Evolutionary conservation across 2,113 vertebrate genomes (phyloP).

Genomic region (Neodon shergylaensis): DNA sequence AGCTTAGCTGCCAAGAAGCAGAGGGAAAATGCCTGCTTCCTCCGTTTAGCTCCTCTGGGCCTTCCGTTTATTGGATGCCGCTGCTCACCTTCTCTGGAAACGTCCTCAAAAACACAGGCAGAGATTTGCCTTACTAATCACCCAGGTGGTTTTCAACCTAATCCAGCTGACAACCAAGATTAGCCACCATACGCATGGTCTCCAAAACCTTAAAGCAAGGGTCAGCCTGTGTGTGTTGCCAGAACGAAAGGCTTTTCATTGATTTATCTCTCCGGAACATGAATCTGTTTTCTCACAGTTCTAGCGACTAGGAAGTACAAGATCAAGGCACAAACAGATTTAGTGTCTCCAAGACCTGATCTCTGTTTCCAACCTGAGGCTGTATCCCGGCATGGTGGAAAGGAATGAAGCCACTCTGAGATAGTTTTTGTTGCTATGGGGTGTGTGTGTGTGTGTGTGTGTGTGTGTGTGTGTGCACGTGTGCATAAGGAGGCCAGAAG

Average conservation of each 20-base stretch:
- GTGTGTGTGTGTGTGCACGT: no score
- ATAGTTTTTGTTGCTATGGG: background rate
- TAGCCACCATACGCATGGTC: background rate
- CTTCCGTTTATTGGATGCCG: background rate
- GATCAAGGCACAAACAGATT: background rate
- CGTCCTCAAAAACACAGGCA: background rate
- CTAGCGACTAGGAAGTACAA: background rate
- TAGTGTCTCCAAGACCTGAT: background rate
- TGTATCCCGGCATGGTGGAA: background rate
- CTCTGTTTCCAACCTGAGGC: background rate
- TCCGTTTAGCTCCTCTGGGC: background rate
- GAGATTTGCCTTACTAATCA: background rate
- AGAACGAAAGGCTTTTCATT: background rate
- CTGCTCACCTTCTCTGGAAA: background rate
- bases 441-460: background rate
- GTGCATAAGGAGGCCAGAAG: background rate
- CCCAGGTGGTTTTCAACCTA: background rate
- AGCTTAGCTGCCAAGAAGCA: background rate
- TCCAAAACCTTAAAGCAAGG: slow-evolving; percentile 3
- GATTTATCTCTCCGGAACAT: background rate
- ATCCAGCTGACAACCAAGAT: background rate
- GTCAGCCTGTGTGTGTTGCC: background rate
- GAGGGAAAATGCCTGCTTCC: background rate
- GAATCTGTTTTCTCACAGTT: background rate
- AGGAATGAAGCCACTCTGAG: background rate